Evolutionary conservation across 2,113 vertebrate genomes (phyloP).

Genomic region (Tinamus guttatus): DNA sequence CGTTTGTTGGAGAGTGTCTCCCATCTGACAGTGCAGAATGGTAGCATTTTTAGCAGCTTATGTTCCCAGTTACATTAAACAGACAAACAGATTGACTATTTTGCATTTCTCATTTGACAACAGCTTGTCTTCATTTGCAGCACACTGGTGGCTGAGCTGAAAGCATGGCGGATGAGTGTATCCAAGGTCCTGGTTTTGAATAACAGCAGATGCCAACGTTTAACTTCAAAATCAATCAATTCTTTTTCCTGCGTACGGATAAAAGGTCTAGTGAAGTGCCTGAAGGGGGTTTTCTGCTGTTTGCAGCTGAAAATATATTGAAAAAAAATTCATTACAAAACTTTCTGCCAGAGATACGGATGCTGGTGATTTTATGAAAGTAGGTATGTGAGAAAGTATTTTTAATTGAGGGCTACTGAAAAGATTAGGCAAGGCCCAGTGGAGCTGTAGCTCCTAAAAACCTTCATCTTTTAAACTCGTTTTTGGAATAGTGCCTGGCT

Average conservation of each 20-base stretch:
- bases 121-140: slow-evolving; percentile 90
- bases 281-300: slow-evolving; percentile 80
- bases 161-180: slow-evolving; percentile 76
- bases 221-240: slow-evolving; percentile 89
- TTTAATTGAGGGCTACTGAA: neutral
- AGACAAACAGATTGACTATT: slow-evolving; percentile 98
- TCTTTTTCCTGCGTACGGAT: slow-evolving; percentile 82
- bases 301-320: slow-evolving; percentile 75
- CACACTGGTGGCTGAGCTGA: slow-evolving; percentile 81
- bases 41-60: slow-evolving; percentile 89
- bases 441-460: neutral
- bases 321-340: slow-evolving; percentile 71
- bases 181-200: slow-evolving; percentile 86
- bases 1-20: slow-evolving; percentile 93
- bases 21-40: slow-evolving; percentile 95
- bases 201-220: slow-evolving; percentile 87
- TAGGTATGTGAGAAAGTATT: neutral
- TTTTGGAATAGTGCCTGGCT: neutral
- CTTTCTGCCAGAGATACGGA: slow-evolving; percentile 60
- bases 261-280: slow-evolving; percentile 84
- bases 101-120: slow-evolving; percentile 93
- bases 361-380: neutral
- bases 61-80: slow-evolving; percentile 93
- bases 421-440: neutral
- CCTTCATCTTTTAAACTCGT: neutral